phyloP scores from a whole-genome alignment of 2,888 invertebrate species.

The Serrognathus titanus region DNA sequence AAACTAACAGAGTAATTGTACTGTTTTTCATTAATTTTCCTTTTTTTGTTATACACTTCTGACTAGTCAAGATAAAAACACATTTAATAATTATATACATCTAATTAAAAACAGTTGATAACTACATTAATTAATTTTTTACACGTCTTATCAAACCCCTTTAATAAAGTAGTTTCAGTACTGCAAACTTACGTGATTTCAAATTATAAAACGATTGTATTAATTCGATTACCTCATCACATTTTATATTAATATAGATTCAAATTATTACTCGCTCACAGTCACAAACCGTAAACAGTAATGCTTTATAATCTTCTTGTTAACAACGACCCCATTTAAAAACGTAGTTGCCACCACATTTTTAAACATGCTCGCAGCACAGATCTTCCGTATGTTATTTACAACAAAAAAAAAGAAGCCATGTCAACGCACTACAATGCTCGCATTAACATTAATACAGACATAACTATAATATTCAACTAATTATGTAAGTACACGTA shows the following conservation, averaged over 20 bases:
- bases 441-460: too few species aligned
- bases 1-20: constrained; percentile 41
- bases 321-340: too few species aligned
- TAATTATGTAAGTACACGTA: too few species aligned
- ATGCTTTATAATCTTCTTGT: too few species aligned
- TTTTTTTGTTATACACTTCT: constrained; percentile 12
- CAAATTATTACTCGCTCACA: neutral
- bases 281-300: neutral
- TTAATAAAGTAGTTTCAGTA: neutral
- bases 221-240: constrained; percentile 1
- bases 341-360: too few species aligned
- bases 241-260: neutral
- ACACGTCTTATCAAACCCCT: constrained; percentile 1
- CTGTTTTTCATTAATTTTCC: constrained; percentile 8
- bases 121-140: neutral
- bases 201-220: neutral
- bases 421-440: too few species aligned
- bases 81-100: constrained; percentile 12
- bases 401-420: too few species aligned
- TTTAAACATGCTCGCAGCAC: too few species aligned
- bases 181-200: too few species aligned
- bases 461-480: too few species aligned
- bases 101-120: constrained; percentile 7
- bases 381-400: too few species aligned
- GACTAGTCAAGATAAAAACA: constrained; percentile 13